Evolutionary conservation across 2,888 invertebrate species (phyloP), one percentile per base, ranked within the genome.

Genomic region (Nasonia oneida): DNA sequence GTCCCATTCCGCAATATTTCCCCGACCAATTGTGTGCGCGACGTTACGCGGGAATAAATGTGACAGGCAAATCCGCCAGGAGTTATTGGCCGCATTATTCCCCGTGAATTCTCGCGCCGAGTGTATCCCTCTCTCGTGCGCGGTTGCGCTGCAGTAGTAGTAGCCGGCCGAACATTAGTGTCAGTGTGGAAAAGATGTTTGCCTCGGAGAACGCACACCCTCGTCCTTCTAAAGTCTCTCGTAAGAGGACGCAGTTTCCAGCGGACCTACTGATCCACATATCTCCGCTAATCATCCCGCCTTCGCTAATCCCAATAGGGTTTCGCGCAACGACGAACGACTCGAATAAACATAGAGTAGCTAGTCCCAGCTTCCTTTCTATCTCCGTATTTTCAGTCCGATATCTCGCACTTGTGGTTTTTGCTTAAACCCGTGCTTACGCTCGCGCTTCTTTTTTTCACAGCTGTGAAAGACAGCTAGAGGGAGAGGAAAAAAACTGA

Each of bases 1-100:
- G 88, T 87, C 88, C 90, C 89, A 88, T 89, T 90, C 81, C 86
- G 87, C 89, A 88, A 89, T 91, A 91, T 91, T 90, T 90, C 89
- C 70, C 87, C 89, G 88, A 90, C 90, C 90, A 90, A 90, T 91
- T 90, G 89, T 88, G 89, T 88, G 87, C 89, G 87, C 89, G 85
- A 89, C 89, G 88, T 89, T 89, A 87, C 75, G 53, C 84, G 86
- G 87, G 88, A 90, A 90, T 89, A 89, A 90, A 90, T 90, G 90
- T 89, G 91, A 90, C 90, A 88, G 88, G 82, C 84, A 90, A 90
- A 91, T 89, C 90, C 89, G 71, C 85, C 79, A 73, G 87, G 89
- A 90, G 88, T 90, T 91, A 91, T 91, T 90, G 90, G 89, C 85
- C 87, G 80, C 86, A 88, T 89, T 89, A 89, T 88, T 90, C 86